Evolutionary conservation across 2,888 invertebrate species (phyloP), one percentile per base, ranked within the genome.

Genomic region (Pyrochroa serraticornis): DNA sequence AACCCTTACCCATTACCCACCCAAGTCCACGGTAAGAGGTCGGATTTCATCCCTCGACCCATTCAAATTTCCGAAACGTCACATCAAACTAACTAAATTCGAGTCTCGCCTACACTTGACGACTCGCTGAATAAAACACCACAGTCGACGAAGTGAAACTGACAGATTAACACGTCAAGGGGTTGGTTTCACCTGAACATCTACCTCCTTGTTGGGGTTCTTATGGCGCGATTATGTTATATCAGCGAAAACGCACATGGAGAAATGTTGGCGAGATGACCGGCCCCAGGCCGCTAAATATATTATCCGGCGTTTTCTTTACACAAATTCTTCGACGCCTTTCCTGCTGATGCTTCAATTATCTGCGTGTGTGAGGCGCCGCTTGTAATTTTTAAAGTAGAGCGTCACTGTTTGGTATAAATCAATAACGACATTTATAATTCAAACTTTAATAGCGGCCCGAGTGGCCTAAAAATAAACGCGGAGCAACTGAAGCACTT

Each of bases 361-460:
- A 39, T 39, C 12, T 39, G 12, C 8, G 7, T 8, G 8, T 13
- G 13, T 39, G 22, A 5, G 22, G 22, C 22, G 2, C 5, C 22
- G 22, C 13, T 12, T 13, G 12, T 43, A 30, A 30, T 43, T 31
- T 43, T 43, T 30, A 43, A 14, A 43, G 10, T 39, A 8, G 39
- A 39, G n/a, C 10, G 9, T 12, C 13, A 12, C 14, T 13, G 43
- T 43, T 31, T 7, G 7, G 10, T 13, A 32, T 43, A 22, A 52
- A 49, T 58, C 53, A 45, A 53, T 44, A 37, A 14, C 33, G 41
- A 48, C 53, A 58, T 58, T 53, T 49, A 53, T 54, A 58, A 58
- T 58, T 58, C 49, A 58, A n/a, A 31, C 58, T 54, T 49, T 58
- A 58, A 47, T 47, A 58, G 58, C 52, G 45, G 22, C 44, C 39